Conservation (phyloP, 1,140 invertebrate species). For the Brachionus rubens region DNA sequence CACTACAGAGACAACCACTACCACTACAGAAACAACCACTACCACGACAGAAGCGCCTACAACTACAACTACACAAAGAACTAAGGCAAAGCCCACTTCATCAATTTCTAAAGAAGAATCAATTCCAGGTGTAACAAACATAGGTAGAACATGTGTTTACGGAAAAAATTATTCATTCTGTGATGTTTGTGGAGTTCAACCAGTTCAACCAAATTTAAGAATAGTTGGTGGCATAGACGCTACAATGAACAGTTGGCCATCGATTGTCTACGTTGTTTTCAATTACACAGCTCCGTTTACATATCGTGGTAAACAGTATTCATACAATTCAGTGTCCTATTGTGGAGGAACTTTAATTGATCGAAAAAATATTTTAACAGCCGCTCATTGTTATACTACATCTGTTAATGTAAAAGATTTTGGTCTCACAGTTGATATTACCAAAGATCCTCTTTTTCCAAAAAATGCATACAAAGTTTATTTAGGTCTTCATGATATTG, state of each 20-base stretch:
- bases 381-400: neutral
- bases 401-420: neutral
- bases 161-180: neutral
- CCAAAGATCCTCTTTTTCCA: neutral
- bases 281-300: neutral
- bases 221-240: conserved; percentile 31
- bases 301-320: neutral
- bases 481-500: conserved; percentile 20
- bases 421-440: neutral
- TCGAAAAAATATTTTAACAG: conserved; percentile 7
- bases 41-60: neutral
- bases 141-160: neutral
- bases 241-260: conserved; percentile 16
- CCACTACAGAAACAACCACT: neutral
- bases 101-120: neutral
- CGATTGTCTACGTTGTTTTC: neutral
- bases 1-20: too few species aligned
- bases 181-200: too few species aligned
- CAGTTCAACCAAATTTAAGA: neutral
- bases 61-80: neutral
- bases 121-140: conserved; percentile 3
- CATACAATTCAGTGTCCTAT: neutral
- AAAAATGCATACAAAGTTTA: conserved; percentile 14
- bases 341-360: conserved; percentile 25
- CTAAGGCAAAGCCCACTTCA: neutral